A percentile compares a stretch with the other conserved stretches of the same genome.
These are phyloP conservation scores for Aleiodes alternator DNA, from an alignment of 2,888 invertebrate genomes.

Conservation along the genomic window DNA sequence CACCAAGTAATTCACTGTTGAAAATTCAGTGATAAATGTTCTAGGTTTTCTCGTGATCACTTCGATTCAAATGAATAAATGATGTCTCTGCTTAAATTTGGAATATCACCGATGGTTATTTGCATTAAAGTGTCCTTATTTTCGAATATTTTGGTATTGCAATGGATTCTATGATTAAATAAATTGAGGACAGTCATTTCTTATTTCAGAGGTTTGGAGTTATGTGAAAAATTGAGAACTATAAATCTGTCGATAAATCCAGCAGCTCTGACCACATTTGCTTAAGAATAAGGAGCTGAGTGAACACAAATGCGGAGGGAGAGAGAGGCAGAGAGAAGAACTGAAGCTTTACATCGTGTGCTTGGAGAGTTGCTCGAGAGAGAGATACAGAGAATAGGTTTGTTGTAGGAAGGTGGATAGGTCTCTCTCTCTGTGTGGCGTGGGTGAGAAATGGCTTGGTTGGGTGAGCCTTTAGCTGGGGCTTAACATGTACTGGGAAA, in stretches of 20 bases:
- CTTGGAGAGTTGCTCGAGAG: constrained; percentile 36
- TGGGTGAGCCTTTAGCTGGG: constrained; percentile 74
- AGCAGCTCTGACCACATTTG: constrained; percentile 69
- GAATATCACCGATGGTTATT: not conserved
- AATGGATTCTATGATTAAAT: not conserved
- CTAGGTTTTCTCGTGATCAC: constrained; percentile 1
- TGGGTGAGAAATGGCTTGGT: constrained; percentile 74
- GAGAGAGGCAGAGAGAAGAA: constrained; percentile 43
- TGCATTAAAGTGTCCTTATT: not conserved
- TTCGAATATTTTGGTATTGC: not conserved
- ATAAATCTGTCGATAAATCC: constrained; percentile 74
- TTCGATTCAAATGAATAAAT: not conserved
- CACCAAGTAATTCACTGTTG: constrained; percentile 65
- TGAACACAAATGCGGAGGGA: constrained; percentile 52
- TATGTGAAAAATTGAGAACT: constrained; percentile 37
- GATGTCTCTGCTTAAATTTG: too few species aligned
- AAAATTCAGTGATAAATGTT: constrained; percentile 23
- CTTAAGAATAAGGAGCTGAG: constrained; percentile 73
- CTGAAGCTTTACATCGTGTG: constrained; percentile 39
- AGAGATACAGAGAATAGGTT: constrained; percentile 44
- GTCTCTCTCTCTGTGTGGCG: constrained; percentile 57
- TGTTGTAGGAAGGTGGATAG: constrained; percentile 61
- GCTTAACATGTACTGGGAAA: constrained; percentile 73
- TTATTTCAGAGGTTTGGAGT: not conserved
- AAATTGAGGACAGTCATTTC: constrained; percentile 2